phyloP scores from a whole-genome alignment of 1,140 invertebrate species.

The Telenomus remus region DNA sequence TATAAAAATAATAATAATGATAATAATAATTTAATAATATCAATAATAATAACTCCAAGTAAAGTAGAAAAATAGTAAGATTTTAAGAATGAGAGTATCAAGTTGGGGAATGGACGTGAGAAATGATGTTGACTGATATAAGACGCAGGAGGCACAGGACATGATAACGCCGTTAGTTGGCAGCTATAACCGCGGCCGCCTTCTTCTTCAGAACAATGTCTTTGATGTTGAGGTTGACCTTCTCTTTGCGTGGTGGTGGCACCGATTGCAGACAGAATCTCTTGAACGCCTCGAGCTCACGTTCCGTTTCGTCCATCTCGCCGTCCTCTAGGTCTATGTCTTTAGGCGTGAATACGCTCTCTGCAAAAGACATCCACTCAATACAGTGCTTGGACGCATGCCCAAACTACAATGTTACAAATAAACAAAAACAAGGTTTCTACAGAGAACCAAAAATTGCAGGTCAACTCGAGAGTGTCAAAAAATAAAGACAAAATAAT shows the following conservation, averaged over 20 bases:
- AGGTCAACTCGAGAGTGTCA: too few species aligned
- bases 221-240: conserved; percentile 84
- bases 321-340: conserved; percentile 84
- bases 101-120: background rate
- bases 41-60: too few species aligned
- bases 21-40: too few species aligned
- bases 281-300: conserved; percentile 87
- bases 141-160: too few species aligned
- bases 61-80: too few species aligned
- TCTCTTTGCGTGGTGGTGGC: conserved; percentile 81
- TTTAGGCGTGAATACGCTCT: conserved; percentile 86
- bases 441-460: background rate
- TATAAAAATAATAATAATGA: too few species aligned
- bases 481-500: conserved; percentile 1
- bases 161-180: conserved; percentile 55
- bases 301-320: conserved; percentile 84
- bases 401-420: background rate
- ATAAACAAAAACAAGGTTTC: background rate
- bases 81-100: too few species aligned
- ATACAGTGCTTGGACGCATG: conserved; percentile 52
- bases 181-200: conserved; percentile 62
- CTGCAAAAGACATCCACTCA: conserved; percentile 77
- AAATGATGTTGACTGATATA: background rate
- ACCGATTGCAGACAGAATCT: conserved; percentile 85
- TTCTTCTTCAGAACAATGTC: conserved; percentile 83